phyloP scores from a whole-genome alignment of 2,797 vertebrate species.

The Neopelma chrysocephalum region DNA sequence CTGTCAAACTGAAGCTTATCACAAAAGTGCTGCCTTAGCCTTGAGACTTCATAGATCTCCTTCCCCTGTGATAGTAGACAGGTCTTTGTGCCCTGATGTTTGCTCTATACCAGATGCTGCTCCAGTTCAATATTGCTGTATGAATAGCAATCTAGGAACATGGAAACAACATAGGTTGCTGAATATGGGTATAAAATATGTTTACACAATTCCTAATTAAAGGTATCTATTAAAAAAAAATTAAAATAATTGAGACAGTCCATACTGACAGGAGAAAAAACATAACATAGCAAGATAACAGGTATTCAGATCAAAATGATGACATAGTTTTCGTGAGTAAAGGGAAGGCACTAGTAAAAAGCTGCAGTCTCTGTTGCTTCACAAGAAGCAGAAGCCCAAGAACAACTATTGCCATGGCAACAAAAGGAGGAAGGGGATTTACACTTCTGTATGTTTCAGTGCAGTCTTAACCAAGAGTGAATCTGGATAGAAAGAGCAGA shows the following conservation, averaged over 20 bases:
- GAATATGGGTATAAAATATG: not conserved
- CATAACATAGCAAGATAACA: not conserved
- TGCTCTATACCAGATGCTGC: not conserved
- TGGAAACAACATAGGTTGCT: not conserved
- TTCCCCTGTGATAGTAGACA: rapidly evolving
- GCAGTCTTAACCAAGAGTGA: not conserved
- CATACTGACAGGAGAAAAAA: not conserved
- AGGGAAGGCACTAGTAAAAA: not conserved
- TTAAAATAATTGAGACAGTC: not conserved
- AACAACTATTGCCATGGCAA: constrained; percentile 22
- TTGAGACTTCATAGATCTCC: not conserved
- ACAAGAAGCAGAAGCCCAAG: not conserved
- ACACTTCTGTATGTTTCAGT: not conserved
- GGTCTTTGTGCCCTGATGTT: not conserved
- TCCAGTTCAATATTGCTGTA: not conserved
- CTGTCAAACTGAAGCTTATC: not conserved
- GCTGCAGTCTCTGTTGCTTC: not conserved
- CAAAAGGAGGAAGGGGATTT: not conserved
- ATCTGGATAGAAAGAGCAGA: not conserved
- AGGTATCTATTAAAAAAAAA: not conserved
- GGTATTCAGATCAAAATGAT: not conserved
- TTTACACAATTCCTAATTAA: not conserved
- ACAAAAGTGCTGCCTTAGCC: not conserved
- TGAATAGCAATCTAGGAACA: not conserved
- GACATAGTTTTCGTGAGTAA: not conserved